Base-by-base conservation (phyloP, 2,797 vertebrate species). In the Anableps anableps region DNA sequence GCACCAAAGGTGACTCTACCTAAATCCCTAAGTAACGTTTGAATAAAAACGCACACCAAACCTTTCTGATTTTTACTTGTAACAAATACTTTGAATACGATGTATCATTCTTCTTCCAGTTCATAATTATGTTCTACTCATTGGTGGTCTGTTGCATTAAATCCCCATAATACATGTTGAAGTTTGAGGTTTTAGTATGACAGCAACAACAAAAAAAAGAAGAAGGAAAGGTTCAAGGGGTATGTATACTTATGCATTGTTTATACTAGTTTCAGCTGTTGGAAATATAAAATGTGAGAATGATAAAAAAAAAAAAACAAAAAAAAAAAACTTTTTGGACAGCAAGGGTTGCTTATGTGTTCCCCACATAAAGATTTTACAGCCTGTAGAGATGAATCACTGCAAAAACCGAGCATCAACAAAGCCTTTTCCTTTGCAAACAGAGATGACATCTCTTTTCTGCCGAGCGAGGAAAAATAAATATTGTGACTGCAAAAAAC, bases 301-400 rank as follows among this genome's bases (percentile, higher is more conserved):
- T 66, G 31, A 64, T 4, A 64, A 64, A 19, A 36, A 36, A 2
- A 14, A n/a, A n/a, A n/a, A n/a, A n/a, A n/a, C n/a, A n/a, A 64
- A 64, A 19, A 36, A 36, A 2, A 14, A 64, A 64, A 8, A 3
- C 7, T 68, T 19, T 68, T 26, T 68, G 34, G 19, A n/a, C 53
- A 62, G 68, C 23, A 29, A 47, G 31, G 5, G 53, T 31, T 68
- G 14, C 31, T 48, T 51, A 14, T 72, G 41, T 60, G 74, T 64
- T 74, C 29, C 72, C 19, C 13, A 7, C 5, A 13, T 13, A 23
- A 29, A 10, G 8, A 51, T 1, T 72, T 62, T 43, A 16, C 50
- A 23, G 19, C 68, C 11, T 16, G 4, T 13, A 74, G 72, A 76
- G 45, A 78, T 71, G 6, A 72, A 80, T 77, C 45, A 71, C n/a